phyloP scores from a whole-genome alignment of 2,797 vertebrate species.

The Eurystomus glaucurus region DNA sequence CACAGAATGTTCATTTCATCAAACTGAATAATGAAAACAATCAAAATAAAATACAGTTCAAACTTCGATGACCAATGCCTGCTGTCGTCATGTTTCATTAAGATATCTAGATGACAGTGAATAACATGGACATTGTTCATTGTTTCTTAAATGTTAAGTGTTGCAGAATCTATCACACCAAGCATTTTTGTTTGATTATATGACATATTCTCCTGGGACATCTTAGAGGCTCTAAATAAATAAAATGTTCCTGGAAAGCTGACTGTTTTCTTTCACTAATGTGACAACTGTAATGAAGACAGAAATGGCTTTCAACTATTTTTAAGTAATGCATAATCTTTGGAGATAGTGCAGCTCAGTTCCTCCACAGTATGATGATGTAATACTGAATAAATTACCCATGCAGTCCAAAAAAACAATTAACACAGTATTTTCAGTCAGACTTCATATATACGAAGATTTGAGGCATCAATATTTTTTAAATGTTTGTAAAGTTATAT shows the following conservation, averaged over 20 bases:
- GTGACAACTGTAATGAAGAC: not conserved
- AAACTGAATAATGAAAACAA: not conserved
- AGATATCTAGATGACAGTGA: not conserved
- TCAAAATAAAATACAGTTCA: not conserved
- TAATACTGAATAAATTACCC: not conserved
- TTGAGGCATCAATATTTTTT: not conserved
- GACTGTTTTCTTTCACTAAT: constrained; percentile 23
- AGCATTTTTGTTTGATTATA: constrained; percentile 32
- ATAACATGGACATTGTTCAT: not conserved
- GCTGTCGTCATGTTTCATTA: not conserved
- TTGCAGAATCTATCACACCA: constrained; percentile 8
- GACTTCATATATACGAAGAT: not conserved
- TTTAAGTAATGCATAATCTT: not conserved
- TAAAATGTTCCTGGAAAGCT: constrained; percentile 28
- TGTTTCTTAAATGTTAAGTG: not conserved
- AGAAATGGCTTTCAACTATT: not conserved
- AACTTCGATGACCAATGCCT: not conserved
- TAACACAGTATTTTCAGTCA: not conserved
- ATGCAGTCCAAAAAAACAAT: not conserved
- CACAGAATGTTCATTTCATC: not conserved
- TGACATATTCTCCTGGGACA: constrained; percentile 17
- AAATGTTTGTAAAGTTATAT: not conserved
- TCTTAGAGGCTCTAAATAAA: constrained; percentile 28
- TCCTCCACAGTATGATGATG: not conserved
- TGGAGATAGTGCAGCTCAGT: not conserved